Base-by-base conservation (phyloP, 2,888 invertebrate genomes). In the Thymelicus acteon region DNA sequence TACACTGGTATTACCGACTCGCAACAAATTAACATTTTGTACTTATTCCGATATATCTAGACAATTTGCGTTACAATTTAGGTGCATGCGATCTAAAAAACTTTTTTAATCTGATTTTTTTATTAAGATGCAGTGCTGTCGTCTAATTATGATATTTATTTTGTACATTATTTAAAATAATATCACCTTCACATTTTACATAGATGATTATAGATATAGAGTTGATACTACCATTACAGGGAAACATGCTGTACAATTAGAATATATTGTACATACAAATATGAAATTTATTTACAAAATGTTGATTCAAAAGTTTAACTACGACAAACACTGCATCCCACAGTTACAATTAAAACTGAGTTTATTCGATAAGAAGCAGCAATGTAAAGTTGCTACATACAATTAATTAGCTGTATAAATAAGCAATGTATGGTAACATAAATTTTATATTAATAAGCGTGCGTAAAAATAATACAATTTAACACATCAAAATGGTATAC, bases 1-100 rank as follows among this genome's bases (percentile, higher is more conserved):
- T 84, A 88, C 89, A 91, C 88, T 90, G 89, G 90, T 88, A 85
- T 80, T 80, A 79, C 75, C 73, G 47, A 72, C 75, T 65, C 72
- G 70, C 58, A 75, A 77, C 62, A 79, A 73, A 84, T 83, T 81
- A 84, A 81, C 79, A 79, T 79, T 87, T 85, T 90, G 89, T 90
- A 90, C 90, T 90, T 86, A 81, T 75, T 75, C 72, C 24, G 74
- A 77, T 78, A 81, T 72, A 78, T 74, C 78, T 78, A 77, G 75
- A 73, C 19, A 72, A 67, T 71, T 73, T 69, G 71, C 71, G 68
- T 64, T 69, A 69, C 58, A 63, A 64, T 70, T 60, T 65, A 70
- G 70, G 64, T 65, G 70, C 70, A 70, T 70, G 70, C 70, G 49
- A 37, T 52, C 2, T 58, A 58, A 44, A 24, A 13, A n/a, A 52